Base-by-base conservation (phyloP, 2,888 invertebrate genomes). In the Xylota segnis region DNA sequence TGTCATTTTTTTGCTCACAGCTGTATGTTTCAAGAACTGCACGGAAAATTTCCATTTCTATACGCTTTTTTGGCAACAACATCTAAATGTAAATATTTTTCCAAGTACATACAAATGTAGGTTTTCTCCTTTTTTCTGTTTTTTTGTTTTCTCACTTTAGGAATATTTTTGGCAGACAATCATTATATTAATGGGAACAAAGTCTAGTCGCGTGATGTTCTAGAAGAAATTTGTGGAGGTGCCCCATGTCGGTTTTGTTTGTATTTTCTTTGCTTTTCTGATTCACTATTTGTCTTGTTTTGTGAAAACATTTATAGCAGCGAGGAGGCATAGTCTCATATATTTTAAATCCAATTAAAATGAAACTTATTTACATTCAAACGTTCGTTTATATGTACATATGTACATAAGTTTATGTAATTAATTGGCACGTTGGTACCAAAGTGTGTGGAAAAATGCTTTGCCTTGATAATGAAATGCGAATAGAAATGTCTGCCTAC, bases 1-100 rank as follows among this genome's bases (percentile, higher is more conserved):
- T 29, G 3, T 29, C 29, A 29, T 37, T 37, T 10, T 7, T 37
- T 6, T 7, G 37, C 37, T 7, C 37, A n/a, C n/a, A n/a, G n/a
- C n/a, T 14, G 23, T 23, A 23, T 58, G 47, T 32, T 37, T 72
- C 10, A 29, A 47, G 50, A 72, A 65, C 18, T 54, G 54, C 56
- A 23, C 29, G 32, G 40, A 79, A 75, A 81, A 75, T 61, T 75
- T 77, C 76, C 76, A 68, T 75, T 75, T 72, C 65, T 52, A 43
- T 54, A 23, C 34, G 16, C n/a, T 66, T 68, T n/a, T 76, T 75
- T 82, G 75, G 81, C 81, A 82, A 61, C 50, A 72, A 66, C 37
- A 61, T 45, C 23, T 9, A 32, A 45, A 37, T 45, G 27, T 66
- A 61, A 54, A 76, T 52, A 47, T 40, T 23, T 68, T 77, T 68